Base-by-base conservation (phyloP, 2,888 invertebrate genomes). In the Alcis repandata region DNA sequence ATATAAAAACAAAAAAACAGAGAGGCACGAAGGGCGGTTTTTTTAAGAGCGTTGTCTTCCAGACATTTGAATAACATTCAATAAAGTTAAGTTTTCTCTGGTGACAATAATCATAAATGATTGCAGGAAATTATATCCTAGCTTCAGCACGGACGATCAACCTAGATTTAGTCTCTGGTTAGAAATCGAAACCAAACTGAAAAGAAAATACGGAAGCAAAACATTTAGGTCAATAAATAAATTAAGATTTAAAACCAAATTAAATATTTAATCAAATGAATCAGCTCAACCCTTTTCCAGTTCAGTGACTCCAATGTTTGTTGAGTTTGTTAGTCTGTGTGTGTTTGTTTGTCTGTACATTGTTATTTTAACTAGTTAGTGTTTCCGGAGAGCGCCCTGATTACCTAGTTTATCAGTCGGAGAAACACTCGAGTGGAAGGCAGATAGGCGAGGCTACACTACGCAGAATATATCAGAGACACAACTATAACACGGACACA, bases 341-440 rank as follows among this genome's bases (percentile, higher is more conserved):
- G 46, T 43, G 49, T 56, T 56, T 54, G 11, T 54, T 41, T 54
- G 62, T 52, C 52, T 38, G 63, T 63, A 40, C 58, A 58, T 63
- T 53, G 63, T 63, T 63, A 63, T 53, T 63, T 36, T 38, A 58
- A 38, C 38, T 59, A 59, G 59, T 64, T 64, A 51, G 65, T 57
- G 65, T 57, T 65, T 65, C 65, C 65, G 65, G 20, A 40, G 46
- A 49, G 41, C 49, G 59, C 36, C 60, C 56, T 60, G 56, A 56
- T 60, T 65, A 65, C 59, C 38, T 57, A 20, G 19, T 65, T 65
- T 65, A 65, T 65, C 65, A 65, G 64, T 48, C 13, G 27, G 46
- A 59, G 54, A 64, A 59, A 65, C 59, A 59, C 9, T 49, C 33
- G 17, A 43, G 45, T 49, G 64, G 20, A 43, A 20, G 48, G 38